phyloP scores from a whole-genome alignment of 2,888 invertebrate species.

The Drepanosiphum platanoidis region DNA sequence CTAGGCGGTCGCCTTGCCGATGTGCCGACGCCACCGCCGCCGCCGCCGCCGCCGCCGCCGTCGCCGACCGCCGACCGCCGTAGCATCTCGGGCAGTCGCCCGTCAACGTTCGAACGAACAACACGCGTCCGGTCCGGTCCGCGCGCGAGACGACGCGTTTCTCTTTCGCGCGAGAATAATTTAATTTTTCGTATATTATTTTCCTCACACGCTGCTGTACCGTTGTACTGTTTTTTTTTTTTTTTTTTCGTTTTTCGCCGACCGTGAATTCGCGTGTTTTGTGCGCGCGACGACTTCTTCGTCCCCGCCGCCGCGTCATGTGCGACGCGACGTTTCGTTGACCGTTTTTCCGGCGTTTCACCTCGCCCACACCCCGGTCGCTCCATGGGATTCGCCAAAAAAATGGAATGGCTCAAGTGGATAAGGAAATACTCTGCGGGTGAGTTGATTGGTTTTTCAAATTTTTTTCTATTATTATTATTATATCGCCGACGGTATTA shows the following conservation, averaged over 20 bases:
- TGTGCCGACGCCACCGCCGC: slow-evolving; percentile 54
- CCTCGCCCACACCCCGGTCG: background rate
- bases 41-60: slow-evolving; percentile 19
- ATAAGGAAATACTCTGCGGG: slow-evolving; percentile 58
- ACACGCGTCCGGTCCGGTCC: background rate
- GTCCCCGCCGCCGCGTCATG: background rate
- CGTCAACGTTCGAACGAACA: slow-evolving; percentile 23
- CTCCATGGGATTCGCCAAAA: slow-evolving; percentile 36
- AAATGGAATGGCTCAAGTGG: slow-evolving; percentile 57
- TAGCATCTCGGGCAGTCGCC: slow-evolving; percentile 51
- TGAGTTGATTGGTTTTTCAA: background rate
- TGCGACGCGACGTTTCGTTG: background rate
- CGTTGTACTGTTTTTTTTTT: background rate
- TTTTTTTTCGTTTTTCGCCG: background rate
- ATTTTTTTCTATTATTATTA: background rate
- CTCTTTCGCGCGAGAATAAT: background rate
- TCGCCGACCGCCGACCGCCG: slow-evolving; percentile 13
- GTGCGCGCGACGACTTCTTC: background rate
- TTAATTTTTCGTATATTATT: too few species aligned
- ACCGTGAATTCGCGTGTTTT: background rate
- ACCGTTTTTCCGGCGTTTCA: background rate
- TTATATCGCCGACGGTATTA: background rate
- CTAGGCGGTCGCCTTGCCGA: slow-evolving; percentile 55
- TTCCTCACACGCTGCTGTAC: background rate
- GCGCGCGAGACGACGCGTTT: background rate